These are phyloP conservation scores for Pedetes capensis DNA, from an alignment of 2,113 vertebrate species.

Conservation along the genomic window DNA sequence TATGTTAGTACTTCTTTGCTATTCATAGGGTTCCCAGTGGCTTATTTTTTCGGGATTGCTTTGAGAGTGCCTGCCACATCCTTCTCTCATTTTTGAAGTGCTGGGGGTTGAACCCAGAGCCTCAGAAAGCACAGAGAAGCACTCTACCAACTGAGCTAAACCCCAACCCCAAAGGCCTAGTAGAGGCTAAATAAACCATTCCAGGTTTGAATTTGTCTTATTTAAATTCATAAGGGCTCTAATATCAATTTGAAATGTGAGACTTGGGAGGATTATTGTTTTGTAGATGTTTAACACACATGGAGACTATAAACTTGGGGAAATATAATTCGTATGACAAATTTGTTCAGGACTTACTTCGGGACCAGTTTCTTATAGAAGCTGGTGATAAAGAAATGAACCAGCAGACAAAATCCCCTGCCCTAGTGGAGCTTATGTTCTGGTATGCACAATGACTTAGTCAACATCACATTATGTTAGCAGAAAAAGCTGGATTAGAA, in stretches of 20 bases:
- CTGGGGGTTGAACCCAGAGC: too few relatives aligned
- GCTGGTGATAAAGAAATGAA: not conserved
- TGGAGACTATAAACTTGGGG: not conserved
- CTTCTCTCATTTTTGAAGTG: too few relatives aligned
- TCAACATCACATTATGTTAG: not conserved
- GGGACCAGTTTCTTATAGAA: not conserved
- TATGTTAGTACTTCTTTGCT: too few relatives aligned
- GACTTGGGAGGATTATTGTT: not conserved
- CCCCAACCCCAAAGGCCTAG: too few relatives aligned
- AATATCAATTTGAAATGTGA: not conserved
- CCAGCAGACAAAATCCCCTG: not conserved
- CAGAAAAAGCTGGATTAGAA: not conserved
- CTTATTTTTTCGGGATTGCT: too few relatives aligned
- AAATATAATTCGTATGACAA: not conserved
- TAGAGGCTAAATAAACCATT: not conserved
- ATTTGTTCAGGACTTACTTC: not conserved
- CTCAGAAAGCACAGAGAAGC: too few relatives aligned
- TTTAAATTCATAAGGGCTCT: not conserved
- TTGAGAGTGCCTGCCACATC: too few relatives aligned
- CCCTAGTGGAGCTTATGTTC: not conserved
- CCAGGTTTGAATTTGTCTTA: not conserved
- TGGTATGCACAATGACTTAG: not conserved
- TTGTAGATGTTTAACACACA: not conserved
- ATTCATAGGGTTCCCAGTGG: too few relatives aligned
- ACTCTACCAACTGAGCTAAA: too few relatives aligned